Base-by-base conservation (phyloP, 1,140 invertebrate genomes). In the Sitophilus oryzae region DNA sequence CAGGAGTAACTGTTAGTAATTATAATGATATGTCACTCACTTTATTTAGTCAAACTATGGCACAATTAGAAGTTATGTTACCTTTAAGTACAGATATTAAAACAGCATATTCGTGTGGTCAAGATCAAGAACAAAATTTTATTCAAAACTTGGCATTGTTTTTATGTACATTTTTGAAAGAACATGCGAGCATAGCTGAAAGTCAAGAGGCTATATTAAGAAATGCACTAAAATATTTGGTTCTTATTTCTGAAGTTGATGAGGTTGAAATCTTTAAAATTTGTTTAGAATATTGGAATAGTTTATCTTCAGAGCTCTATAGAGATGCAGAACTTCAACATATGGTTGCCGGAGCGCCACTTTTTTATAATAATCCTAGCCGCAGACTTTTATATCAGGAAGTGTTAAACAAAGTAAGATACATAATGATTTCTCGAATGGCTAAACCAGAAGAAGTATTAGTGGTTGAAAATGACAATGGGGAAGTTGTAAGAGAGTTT, bases 391-490 rank as follows among this genome's bases (percentile, higher is more conserved):
- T 68, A 11, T 69, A 69, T 35, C 65, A 69, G 34, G 67, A 85
- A 56, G 84, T 93, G 47, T 74, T 96, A 10, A 91, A 89, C 37
- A 90, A 90, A 77, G 87, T 99, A 11, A 80, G 97, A n/a, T 90
- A 91, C 62, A 95, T 98, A 18, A 99, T 99, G 95, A 99, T 99
- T 47, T 95, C 91, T 37, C 82, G 96, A 63, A 99, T 99, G 97
- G 97, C 96, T 0, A 99, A 98, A 73, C 97, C 97, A 0, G 97
- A 99, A 74, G 97, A 99, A 78, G 97, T 99, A 4, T 78, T 99
- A n/a, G 94, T 99, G 47, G 96, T 99, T n/a, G 96, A 99, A 74
- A 99, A 99, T 80, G 97, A 99, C 73, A 97, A 99, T 75, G 97
- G 97, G 20, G 97, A 99, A 77, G 96, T 99, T 46, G 96, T 99